Percentiles rank a stretch among this genome's conserved stretches.
phyloP scores from a whole-genome alignment of 1,140 invertebrate genomes.

The Paramacrobiotus metropolitanus region DNA sequence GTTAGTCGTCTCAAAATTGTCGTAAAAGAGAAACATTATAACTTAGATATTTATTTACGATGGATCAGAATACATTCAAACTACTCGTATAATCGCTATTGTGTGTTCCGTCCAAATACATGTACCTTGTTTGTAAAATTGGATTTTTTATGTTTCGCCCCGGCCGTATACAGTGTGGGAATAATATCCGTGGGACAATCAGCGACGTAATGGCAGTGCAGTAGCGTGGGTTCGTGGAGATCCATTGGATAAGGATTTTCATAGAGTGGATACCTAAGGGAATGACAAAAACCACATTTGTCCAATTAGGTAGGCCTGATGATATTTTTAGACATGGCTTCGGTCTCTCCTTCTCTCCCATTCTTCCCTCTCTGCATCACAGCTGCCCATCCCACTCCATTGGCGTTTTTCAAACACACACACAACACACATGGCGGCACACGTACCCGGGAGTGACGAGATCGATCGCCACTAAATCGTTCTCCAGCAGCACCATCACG shows the following conservation, averaged over 20 bases:
- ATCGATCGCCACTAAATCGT: constrained; percentile 94
- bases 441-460: constrained; percentile 52
- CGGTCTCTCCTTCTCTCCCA: too few species aligned
- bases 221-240: constrained; percentile 87
- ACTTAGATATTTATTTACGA: too few species aligned
- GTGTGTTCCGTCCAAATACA: too few species aligned
- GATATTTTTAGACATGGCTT: too few species aligned
- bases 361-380: too few species aligned
- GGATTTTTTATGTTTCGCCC: constrained; percentile 28
- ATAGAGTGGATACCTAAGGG: constrained; percentile 64
- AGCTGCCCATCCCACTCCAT: background rate
- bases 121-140: constrained; percentile 5
- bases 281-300: constrained; percentile 9
- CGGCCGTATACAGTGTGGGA: constrained; percentile 69
- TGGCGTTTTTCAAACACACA: background rate
- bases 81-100: too few species aligned
- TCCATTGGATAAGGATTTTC: constrained; percentile 99
- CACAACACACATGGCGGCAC: constrained; percentile 3
- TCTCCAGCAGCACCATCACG: constrained; percentile 84
- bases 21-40: too few species aligned
- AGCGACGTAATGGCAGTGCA: constrained; percentile 79
- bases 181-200: constrained; percentile 93
- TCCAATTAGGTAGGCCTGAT: too few species aligned
- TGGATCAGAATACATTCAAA: too few species aligned
- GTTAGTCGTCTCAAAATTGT: too few species aligned